These are phyloP conservation scores for Strongylocentrotus purpuratus DNA, from an alignment of 35 echinoderm and acorn worm genomes.

Conservation along the genomic window DNA sequence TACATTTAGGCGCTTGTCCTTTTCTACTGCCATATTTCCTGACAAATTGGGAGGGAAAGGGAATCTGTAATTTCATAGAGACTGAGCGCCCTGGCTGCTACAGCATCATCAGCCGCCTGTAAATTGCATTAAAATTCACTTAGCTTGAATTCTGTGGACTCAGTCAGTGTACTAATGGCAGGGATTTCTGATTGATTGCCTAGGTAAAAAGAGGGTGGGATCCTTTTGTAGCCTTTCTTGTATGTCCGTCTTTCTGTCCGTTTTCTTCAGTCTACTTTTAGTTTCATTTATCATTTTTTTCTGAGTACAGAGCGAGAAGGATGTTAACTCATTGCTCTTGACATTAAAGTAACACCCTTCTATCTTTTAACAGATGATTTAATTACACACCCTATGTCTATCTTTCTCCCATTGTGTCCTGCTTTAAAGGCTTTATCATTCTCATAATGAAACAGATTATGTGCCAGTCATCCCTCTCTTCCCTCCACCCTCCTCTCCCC, in stretches of 20 bases:
- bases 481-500: background rate
- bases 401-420: background rate
- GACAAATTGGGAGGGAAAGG: slow-evolving; percentile 54
- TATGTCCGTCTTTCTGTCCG: background rate
- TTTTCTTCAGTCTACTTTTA: background rate
- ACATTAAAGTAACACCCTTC: background rate
- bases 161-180: slow-evolving; percentile 56
- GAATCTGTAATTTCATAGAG: slow-evolving; percentile 54
- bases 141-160: slow-evolving; percentile 55
- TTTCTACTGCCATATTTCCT: slow-evolving; percentile 56
- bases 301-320: background rate
- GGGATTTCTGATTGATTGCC: slow-evolving; percentile 56
- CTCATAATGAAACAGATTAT: too few species aligned
- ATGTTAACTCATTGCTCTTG: background rate
- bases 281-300: background rate
- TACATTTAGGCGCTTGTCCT: slow-evolving; percentile 40
- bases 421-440: background rate
- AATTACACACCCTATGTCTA: background rate
- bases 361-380: background rate
- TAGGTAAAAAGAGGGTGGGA: slow-evolving; percentile 40
- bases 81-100: slow-evolving; percentile 22
- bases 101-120: slow-evolving; percentile 47
- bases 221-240: background rate
- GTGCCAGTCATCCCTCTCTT: background rate
- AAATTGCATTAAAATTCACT: slow-evolving; percentile 58